These are phyloP conservation scores for Centruroides vittatus DNA, from an alignment of 1,140 invertebrate species.

Conservation along the genomic window DNA sequence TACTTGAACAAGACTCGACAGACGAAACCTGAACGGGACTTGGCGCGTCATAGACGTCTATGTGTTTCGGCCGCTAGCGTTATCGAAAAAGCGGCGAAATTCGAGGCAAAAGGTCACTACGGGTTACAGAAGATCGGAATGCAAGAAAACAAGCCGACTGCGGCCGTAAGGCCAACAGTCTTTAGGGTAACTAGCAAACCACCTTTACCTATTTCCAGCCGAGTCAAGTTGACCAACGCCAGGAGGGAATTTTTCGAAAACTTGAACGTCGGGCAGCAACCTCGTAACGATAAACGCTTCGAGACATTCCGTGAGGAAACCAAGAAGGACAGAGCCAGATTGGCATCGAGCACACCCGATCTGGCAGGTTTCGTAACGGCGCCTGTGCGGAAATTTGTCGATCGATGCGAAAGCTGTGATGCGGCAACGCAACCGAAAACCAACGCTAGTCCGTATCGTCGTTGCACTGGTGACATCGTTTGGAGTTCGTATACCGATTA, in stretches of 20 bases:
- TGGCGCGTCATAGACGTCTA: slow-evolving; percentile 1
- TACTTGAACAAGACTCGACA: slow-evolving; percentile 2
- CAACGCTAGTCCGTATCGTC: slow-evolving; percentile 7
- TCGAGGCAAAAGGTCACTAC: slow-evolving; percentile 4
- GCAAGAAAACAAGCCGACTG: slow-evolving; percentile 6
- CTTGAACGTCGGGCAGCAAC: neutral
- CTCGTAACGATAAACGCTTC: neutral
- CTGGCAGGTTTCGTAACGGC: slow-evolving; percentile 9
- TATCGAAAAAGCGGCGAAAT: slow-evolving; percentile 7
- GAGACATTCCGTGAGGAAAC: slow-evolving; percentile 7
- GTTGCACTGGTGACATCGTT: slow-evolving; percentile 11
- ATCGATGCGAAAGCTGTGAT: neutral
- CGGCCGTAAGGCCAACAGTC: slow-evolving; percentile 4
- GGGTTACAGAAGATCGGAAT: no score
- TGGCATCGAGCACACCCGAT: slow-evolving; percentile 13
- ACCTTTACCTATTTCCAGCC: neutral
- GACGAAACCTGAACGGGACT: slow-evolving; percentile 2
- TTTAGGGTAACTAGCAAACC: neutral
- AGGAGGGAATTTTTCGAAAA: slow-evolving; percentile 12
- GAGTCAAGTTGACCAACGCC: slow-evolving; percentile 5
- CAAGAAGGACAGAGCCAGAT: slow-evolving; percentile 5
- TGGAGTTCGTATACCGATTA: slow-evolving; percentile 11
- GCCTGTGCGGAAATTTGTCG: slow-evolving; percentile 10
- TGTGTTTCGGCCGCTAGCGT: slow-evolving; percentile 10
- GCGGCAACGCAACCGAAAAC: neutral